These are phyloP conservation scores for Mesoclemmys tuberculata DNA, from an alignment of 2,113 vertebrate species.

Conservation along the genomic window DNA sequence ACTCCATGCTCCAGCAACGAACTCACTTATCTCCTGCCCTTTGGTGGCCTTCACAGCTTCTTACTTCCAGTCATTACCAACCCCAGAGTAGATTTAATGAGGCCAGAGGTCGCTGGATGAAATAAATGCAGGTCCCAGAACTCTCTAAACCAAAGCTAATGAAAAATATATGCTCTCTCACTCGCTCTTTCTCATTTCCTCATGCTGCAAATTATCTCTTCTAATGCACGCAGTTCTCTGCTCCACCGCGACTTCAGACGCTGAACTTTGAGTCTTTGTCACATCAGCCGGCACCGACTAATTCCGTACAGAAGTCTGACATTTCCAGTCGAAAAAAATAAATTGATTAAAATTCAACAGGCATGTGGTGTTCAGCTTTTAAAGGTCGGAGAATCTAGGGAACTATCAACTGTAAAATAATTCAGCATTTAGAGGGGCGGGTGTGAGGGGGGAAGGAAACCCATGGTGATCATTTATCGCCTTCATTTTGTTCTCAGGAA, in stretches of 20 bases:
- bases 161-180: slow-evolving; percentile 77
- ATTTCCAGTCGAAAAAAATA: slow-evolving; percentile 86
- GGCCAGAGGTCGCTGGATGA: slow-evolving; percentile 37
- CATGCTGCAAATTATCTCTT: slow-evolving; percentile 75
- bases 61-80: slow-evolving; percentile 62
- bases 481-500: slow-evolving; percentile 54
- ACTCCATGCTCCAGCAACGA: background rate
- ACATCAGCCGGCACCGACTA: slow-evolving; percentile 77
- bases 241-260: slow-evolving; percentile 72
- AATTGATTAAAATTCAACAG: slow-evolving; percentile 87
- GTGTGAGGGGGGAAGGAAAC: background rate
- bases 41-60: slow-evolving; percentile 1
- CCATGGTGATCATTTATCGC: slow-evolving; percentile 56
- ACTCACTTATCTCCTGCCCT: slow-evolving; percentile 30
- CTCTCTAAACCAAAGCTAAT: slow-evolving; percentile 73
- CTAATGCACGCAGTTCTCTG: slow-evolving; percentile 64
- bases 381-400: slow-evolving; percentile 81
- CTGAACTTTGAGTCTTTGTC: slow-evolving; percentile 83
- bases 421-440: slow-evolving; percentile 78
- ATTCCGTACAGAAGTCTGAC: slow-evolving; percentile 82
- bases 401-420: slow-evolving; percentile 85
- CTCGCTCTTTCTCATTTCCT: slow-evolving; percentile 66
- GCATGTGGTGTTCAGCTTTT: slow-evolving; percentile 81
- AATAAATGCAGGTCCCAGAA: slow-evolving; percentile 65
- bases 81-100: slow-evolving; percentile 53